A percentile compares a stretch with the other conserved stretches of the same genome.
Conservation (phyloP, 2,113 vertebrate genomes). For the Accipiter virgatus region DNA sequence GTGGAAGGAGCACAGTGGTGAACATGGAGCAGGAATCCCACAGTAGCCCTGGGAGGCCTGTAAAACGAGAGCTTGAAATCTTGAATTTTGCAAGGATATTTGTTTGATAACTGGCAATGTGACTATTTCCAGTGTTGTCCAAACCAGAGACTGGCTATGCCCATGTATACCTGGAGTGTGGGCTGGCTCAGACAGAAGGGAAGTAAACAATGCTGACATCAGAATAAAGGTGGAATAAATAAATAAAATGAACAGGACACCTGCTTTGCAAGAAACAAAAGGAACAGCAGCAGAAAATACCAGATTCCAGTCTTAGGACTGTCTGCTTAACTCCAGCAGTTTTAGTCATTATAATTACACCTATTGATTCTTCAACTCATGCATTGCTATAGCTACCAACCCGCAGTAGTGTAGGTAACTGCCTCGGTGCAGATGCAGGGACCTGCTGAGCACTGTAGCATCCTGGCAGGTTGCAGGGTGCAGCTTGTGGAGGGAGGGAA, state of each 20-base stretch:
- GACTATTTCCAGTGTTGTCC: neutral
- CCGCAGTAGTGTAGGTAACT: neutral
- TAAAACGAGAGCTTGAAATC: neutral
- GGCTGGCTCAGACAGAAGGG: neutral
- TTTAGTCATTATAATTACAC: neutral
- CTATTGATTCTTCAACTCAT: neutral
- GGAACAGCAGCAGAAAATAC: neutral
- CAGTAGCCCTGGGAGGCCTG: neutral
- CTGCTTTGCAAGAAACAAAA: neutral
- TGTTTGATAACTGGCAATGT: neutral
- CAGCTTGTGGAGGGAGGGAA: neutral
- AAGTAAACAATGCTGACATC: neutral
- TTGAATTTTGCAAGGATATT: neutral
- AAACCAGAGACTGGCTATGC: neutral
- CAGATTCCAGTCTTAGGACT: neutral
- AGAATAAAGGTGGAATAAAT: neutral
- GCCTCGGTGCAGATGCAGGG: neutral
- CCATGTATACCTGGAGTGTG: neutral
- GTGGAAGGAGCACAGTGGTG: neutral
- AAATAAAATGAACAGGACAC: neutral
- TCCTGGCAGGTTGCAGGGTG: neutral
- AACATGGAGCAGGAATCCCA: neutral
- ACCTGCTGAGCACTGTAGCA: neutral
- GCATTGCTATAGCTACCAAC: neutral
- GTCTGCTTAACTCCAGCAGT: neutral